These are phyloP conservation scores for Atherinomorus stipes DNA, from an alignment of 2,113 vertebrate species.

Conservation along the genomic window DNA sequence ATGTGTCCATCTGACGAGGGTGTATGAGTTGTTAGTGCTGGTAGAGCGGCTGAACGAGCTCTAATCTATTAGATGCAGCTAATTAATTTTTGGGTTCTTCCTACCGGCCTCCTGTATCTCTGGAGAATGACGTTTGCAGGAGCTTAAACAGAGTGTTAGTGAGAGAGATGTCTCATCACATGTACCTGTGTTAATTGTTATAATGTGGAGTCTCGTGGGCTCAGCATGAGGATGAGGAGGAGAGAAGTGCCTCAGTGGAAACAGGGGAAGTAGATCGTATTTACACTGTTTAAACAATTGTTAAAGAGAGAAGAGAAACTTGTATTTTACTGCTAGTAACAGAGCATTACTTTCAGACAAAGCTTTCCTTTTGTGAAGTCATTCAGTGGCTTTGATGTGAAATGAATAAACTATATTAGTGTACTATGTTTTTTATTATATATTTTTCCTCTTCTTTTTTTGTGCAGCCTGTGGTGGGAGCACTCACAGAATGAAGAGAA, in stretches of 20 bases:
- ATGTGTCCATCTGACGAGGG: constrained; percentile 78
- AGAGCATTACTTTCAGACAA: constrained; percentile 19
- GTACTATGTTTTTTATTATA: constrained; percentile 23
- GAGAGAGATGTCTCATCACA: constrained; percentile 91
- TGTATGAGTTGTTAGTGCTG: background rate
- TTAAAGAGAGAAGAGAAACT: background rate
- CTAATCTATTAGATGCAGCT: constrained; percentile 92
- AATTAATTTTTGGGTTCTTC: constrained; percentile 92
- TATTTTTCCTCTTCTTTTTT: constrained; percentile 28
- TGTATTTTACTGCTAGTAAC: background rate
- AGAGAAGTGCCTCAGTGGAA: constrained; percentile 64
- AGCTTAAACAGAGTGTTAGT: constrained; percentile 93
- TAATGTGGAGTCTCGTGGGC: constrained; percentile 91
- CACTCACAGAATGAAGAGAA: constrained; percentile 53
- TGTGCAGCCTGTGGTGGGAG: constrained; percentile 57
- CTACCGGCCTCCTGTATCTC: constrained; percentile 84
- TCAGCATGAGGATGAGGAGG: constrained; percentile 81
- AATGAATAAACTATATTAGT: constrained; percentile 37
- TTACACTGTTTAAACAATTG: background rate
- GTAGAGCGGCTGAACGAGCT: constrained; percentile 54
- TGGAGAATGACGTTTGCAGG: constrained; percentile 91
- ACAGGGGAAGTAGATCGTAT: background rate
- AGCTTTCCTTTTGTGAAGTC: constrained; percentile 28
- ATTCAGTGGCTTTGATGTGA: constrained; percentile 40
- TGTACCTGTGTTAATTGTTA: constrained; percentile 92